Evolutionary conservation across 92 coral and sea anemone species (phyloP), one percentile per base, ranked within the genome.

Genomic region (Epizoanthus ramosus): DNA sequence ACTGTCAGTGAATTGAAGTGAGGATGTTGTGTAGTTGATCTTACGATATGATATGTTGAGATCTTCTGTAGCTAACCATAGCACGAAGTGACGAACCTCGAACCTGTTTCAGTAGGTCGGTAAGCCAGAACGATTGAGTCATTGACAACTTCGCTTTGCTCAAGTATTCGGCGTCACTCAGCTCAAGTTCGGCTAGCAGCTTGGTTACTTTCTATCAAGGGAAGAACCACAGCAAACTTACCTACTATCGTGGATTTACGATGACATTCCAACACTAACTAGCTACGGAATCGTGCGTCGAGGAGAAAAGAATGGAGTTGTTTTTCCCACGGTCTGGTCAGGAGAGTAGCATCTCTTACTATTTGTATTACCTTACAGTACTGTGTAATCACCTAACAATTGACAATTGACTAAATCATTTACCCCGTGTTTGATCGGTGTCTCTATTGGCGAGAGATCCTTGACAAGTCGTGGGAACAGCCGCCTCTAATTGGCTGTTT

Each of bases 391-490:
- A 63, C 71, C 82, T 39, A 77, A 77, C 82, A 77, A 77, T 77
- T 77, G 82, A 61, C 59, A 77, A 77, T 77, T 77, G 82, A 77
- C 82, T 60, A 77, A 77, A 77, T 77, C 82, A 77, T 77, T 61
- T 77, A 77, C 68, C 56, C 66, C 82, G 59, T 85, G 89, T 89
- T 89, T 89, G 90, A 74, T 80, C 79, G 85, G 54, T 41, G 47
- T 66, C 81, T 64, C 91, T 85, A 92, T 90, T 90, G 93, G 91
- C 79, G 90, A 83, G 65, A 33, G 75, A 66, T 54, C 73, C 73
- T 37, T 90, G 96, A 92, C 96, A 92, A 92, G 86, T 79, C 96
- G 96, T 92, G 96, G 96, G 96, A 92, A 90, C 91, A 77, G 81
- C 58, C 80, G 52, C 25, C 39, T 82, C 73, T 85, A 79, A 92